Evolutionary conservation across 1,140 invertebrate genomes (phyloP).

Genomic region (Drosophila malerkotliana): DNA sequence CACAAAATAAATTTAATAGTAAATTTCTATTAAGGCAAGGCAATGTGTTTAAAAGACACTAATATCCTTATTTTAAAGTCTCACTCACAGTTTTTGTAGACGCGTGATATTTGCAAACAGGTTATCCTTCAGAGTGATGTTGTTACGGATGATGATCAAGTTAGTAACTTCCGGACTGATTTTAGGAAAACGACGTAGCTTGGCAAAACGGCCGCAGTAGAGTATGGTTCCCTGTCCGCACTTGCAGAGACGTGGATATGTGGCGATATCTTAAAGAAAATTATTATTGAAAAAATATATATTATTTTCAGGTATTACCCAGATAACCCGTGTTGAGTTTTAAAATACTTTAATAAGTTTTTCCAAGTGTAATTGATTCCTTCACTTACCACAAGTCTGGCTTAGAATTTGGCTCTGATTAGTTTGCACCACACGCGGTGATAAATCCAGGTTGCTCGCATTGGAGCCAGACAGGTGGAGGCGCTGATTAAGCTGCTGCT

Average conservation of each 20-base stretch:
- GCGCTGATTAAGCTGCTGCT: conserved; percentile 40
- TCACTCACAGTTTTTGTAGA: conserved; percentile 63
- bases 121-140: conserved; percentile 61
- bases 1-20: background rate
- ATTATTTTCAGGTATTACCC: too few species aligned
- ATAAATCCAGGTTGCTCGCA: conserved; percentile 41
- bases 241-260: conserved; percentile 74
- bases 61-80: background rate
- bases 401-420: conserved; percentile 36
- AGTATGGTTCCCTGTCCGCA: conserved; percentile 61
- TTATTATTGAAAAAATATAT: too few species aligned
- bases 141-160: conserved; percentile 69
- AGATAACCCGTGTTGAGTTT: too few species aligned
- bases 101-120: conserved; percentile 58
- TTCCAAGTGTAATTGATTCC: background rate
- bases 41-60: background rate
- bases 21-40: background rate
- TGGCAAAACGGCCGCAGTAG: conserved; percentile 66
- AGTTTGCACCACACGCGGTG: conserved; percentile 24
- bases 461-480: conserved; percentile 32
- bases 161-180: conserved; percentile 71
- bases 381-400: conserved; percentile 54
- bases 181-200: conserved; percentile 56
- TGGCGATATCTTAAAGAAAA: conserved; percentile 50
- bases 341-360: background rate